Conservation (phyloP, 2,113 vertebrate genomes). For the Conger conger region DNA sequence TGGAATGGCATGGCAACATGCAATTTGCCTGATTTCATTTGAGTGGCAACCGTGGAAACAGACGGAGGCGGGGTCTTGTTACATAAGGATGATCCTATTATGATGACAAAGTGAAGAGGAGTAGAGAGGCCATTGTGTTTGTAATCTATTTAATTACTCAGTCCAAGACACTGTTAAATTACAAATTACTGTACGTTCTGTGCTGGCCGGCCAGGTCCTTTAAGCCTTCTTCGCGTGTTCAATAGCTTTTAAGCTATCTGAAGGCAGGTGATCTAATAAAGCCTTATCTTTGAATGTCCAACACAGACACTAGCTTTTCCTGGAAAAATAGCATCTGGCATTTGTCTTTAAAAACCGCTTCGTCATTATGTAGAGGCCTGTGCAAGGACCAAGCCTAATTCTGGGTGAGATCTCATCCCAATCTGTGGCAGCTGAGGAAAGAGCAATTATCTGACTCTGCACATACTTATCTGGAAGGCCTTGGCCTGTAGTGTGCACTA, state of each 20-base stretch:
- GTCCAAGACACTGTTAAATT: not conserved
- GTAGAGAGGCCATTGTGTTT: not conserved
- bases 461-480: not conserved
- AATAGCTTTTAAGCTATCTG: not conserved
- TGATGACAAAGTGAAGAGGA: not conserved
- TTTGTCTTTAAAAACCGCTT: not conserved
- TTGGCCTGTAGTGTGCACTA: not conserved
- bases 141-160: not conserved
- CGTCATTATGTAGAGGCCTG: not conserved
- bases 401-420: not conserved
- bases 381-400: not conserved
- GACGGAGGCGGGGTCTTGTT: not conserved
- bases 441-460: not conserved
- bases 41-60: slow-evolving; percentile 31
- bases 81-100: not conserved
- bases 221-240: not conserved
- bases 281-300: not conserved
- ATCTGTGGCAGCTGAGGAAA: not conserved
- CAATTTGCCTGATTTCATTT: not conserved
- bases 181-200: not conserved
- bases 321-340: not conserved
- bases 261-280: not conserved
- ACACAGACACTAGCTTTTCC: not conserved
- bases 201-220: not conserved
- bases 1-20: not conserved